Conservation (phyloP, 2,888 invertebrate species). For the Lithodes maja region DNA sequence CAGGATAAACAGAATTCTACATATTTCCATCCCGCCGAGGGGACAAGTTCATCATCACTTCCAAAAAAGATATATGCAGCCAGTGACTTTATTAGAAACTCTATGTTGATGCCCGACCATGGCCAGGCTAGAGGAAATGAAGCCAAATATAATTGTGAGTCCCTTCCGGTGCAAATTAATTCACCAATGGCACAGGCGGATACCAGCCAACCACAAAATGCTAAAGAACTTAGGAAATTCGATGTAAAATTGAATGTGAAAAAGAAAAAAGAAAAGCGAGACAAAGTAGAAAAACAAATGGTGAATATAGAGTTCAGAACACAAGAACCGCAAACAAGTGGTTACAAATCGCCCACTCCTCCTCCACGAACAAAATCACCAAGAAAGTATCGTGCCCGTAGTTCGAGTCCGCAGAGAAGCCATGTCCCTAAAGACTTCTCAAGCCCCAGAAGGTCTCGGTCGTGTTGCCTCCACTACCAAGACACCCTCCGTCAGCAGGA, state of each 20-base stretch:
- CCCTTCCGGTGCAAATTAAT: neutral
- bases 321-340: neutral
- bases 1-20: neutral
- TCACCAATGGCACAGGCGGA: neutral
- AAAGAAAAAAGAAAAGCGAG: neutral
- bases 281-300: conserved; percentile 8
- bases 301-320: conserved; percentile 59
- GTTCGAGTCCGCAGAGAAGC: conserved; percentile 36
- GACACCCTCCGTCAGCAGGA: conserved; percentile 25
- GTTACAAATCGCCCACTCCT: conserved; percentile 5
- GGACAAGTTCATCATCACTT: neutral
- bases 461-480: conserved; percentile 52
- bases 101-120: neutral
- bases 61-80: conserved; percentile 24
- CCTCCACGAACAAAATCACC: conserved; percentile 22
- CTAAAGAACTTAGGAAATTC: neutral
- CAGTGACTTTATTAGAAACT: conserved; percentile 38
- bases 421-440: conserved; percentile 1
- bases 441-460: conserved; percentile 44
- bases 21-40: neutral
- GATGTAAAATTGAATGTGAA: neutral
- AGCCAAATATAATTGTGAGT: too few species aligned
- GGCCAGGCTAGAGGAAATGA: neutral
- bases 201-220: neutral
- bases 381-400: conserved; percentile 32